These are phyloP conservation scores for Euura saliciscinereae DNA, from an alignment of 1,140 invertebrate genomes.

Conservation along the genomic window DNA sequence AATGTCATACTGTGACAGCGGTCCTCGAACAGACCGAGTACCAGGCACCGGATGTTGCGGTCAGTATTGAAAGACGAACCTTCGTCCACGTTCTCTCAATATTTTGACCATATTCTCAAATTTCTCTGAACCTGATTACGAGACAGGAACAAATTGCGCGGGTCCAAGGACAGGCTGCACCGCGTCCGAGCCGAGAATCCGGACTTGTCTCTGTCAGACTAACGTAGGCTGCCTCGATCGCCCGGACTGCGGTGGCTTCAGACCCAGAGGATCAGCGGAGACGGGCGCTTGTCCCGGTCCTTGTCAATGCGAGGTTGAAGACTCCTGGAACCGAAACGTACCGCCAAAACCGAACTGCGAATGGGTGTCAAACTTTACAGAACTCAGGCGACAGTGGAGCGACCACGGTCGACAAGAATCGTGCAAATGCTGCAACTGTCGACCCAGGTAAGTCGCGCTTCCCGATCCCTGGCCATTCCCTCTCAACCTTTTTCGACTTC, in stretches of 20 bases:
- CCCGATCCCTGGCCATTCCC: not conserved
- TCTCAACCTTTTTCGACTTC: not conserved
- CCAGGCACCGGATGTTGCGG: constrained; percentile 16
- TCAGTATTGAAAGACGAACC: not conserved
- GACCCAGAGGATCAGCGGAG: constrained; percentile 21
- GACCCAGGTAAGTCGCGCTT: constrained; percentile 29
- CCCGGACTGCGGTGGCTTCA: constrained; percentile 30
- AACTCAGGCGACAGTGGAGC: constrained; percentile 50
- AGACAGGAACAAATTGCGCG: constrained; percentile 25
- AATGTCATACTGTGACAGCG: constrained; percentile 12
- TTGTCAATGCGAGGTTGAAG: constrained; percentile 46
- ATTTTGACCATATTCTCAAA: not conserved
- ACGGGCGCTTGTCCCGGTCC: constrained; percentile 31
- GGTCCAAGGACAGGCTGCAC: constrained; percentile 17
- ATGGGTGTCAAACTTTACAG: constrained; percentile 44
- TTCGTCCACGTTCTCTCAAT: not conserved
- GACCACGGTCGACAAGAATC: constrained; percentile 37
- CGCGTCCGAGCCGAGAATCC: constrained; percentile 24
- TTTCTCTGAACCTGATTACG: not conserved
- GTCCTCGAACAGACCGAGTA: not conserved
- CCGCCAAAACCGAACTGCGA: constrained; percentile 45
- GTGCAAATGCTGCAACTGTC: constrained; percentile 43
- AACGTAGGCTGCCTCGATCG: constrained; percentile 31
- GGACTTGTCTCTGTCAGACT: constrained; percentile 34
- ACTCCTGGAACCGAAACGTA: constrained; percentile 46